A percentile compares a stretch with the other conserved stretches of the same genome.
Conservation (phyloP, 2,113 vertebrate genomes). For the Eclectus roratus region DNA sequence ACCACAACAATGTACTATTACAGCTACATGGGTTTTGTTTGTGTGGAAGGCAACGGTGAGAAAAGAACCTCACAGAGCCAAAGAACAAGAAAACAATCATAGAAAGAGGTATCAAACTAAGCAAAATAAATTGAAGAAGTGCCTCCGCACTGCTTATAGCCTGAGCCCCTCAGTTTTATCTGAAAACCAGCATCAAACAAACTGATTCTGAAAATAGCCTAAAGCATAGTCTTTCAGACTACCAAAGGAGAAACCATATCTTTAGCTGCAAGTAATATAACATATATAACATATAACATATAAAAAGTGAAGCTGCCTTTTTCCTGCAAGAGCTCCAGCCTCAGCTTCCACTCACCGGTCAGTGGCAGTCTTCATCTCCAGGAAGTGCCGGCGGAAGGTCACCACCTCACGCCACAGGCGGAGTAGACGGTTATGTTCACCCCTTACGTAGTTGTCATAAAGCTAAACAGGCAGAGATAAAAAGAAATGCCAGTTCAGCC, state of each 20-base stretch:
- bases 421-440: slow-evolving; percentile 78
- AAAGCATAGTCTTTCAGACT: not conserved
- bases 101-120: not conserved
- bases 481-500: not conserved
- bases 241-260: not conserved
- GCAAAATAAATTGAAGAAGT: not conserved
- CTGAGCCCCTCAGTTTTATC: not conserved
- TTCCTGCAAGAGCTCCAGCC: not conserved
- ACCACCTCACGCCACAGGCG: slow-evolving; percentile 82
- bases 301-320: not conserved
- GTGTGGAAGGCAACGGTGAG: not conserved
- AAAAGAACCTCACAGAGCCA: not conserved
- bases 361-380: slow-evolving; percentile 85
- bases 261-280: not conserved
- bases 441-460: slow-evolving; percentile 66
- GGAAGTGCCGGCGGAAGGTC: slow-evolving; percentile 80
- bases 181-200: not conserved
- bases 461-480: slow-evolving; percentile 66
- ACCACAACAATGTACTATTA: not conserved
- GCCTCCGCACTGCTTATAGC: not conserved
- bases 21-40: not conserved
- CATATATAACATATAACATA: no score
- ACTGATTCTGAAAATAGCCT: not conserved
- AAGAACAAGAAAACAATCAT: not conserved
- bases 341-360: slow-evolving; percentile 80